Conservation (phyloP, 1,140 invertebrate genomes). For the Antheraea mylitta region DNA sequence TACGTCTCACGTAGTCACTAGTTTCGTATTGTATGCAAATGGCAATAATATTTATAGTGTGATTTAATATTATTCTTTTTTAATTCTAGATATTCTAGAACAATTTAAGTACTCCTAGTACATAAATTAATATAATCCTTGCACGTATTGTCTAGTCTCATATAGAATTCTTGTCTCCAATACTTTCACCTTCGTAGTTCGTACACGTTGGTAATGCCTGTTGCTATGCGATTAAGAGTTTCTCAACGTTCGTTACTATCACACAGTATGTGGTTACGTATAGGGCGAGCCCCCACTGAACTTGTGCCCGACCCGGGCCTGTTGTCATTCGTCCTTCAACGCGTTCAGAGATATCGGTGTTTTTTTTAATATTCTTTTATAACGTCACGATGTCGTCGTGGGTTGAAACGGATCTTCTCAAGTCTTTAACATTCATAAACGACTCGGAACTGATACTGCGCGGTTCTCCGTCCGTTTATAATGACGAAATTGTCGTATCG, state of each 20-base stretch:
- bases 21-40: too few species aligned
- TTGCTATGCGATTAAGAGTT: slow-evolving; percentile 20
- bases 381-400: slow-evolving; percentile 6
- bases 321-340: slow-evolving; percentile 33
- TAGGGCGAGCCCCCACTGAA: slow-evolving; percentile 51
- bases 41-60: too few species aligned
- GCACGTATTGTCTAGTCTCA: not conserved
- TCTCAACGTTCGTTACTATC: not conserved
- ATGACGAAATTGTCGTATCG: slow-evolving; percentile 35
- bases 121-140: not conserved
- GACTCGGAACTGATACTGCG: slow-evolving; percentile 47
- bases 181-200: slow-evolving; percentile 34
- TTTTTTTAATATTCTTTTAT: not conserved
- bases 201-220: slow-evolving; percentile 11
- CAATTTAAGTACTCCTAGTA: not conserved
- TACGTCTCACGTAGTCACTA: too few species aligned
- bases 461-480: slow-evolving; percentile 40
- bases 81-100: too few species aligned
- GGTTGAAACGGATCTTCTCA: slow-evolving; percentile 21
- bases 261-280: slow-evolving; percentile 18
- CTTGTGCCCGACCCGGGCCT: slow-evolving; percentile 38
- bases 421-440: slow-evolving; percentile 24
- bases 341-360: not conserved
- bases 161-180: not conserved
- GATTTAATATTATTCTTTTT: not conserved